A percentile compares a stretch with the other conserved stretches of the same genome.
phyloP scores from a whole-genome alignment of 2,797 vertebrate species.

The Coracias cyanogaster region DNA sequence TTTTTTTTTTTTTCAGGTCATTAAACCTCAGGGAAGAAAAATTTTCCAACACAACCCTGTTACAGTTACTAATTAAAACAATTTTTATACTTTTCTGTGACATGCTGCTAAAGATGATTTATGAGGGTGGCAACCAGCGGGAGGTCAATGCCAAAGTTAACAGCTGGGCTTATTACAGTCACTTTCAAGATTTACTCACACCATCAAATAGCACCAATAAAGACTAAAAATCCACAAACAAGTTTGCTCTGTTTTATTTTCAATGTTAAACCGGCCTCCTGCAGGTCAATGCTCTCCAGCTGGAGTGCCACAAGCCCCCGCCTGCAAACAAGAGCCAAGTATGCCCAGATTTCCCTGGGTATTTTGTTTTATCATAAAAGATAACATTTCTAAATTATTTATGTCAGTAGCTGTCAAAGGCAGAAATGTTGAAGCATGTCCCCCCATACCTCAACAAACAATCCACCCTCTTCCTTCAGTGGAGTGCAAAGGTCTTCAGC shows the following conservation, averaged over 20 bases:
- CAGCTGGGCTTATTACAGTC: background rate
- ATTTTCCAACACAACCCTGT: background rate
- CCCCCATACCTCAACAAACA: background rate
- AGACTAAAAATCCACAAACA: background rate
- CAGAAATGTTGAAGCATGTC: background rate
- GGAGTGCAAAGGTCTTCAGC: background rate
- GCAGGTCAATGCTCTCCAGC: background rate
- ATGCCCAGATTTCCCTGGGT: background rate
- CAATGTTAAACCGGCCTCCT: background rate
- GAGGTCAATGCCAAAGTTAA: background rate
- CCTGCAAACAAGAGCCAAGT: background rate
- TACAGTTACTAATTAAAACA: constrained; percentile 31
- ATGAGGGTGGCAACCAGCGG: background rate
- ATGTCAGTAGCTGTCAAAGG: background rate
- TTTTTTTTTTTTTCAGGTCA: background rate
- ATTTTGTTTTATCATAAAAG: background rate
- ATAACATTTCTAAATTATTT: background rate
- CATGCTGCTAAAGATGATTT: background rate
- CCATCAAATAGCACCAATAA: background rate
- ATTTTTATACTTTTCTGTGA: background rate
- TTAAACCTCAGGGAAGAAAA: constrained; percentile 23
- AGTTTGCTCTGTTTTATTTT: background rate
- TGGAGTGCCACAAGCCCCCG: background rate
- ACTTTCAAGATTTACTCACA: background rate
- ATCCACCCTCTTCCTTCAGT: background rate